phyloP scores from a whole-genome alignment of 2,113 vertebrate genomes.

The Leucoraja erinaceus region DNA sequence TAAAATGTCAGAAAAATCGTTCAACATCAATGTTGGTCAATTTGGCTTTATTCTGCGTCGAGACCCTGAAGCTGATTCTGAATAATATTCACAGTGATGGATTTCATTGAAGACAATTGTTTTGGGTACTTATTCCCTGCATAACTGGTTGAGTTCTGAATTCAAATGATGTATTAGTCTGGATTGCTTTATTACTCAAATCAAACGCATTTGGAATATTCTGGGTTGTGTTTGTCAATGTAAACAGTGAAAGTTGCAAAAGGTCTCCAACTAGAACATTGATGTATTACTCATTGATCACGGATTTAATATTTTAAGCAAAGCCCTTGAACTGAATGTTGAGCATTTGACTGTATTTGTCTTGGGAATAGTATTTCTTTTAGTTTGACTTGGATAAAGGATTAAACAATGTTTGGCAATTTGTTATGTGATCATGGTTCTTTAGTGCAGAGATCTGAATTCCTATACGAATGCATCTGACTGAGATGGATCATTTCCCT shows the following conservation, averaged over 20 bases:
- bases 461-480: neutral
- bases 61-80: neutral
- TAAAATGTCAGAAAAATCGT: neutral
- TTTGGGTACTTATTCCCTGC: neutral
- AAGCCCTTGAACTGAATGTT: neutral
- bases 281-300: neutral
- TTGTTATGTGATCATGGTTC: neutral
- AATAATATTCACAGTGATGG: neutral
- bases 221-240: neutral
- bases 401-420: neutral
- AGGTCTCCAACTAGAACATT: neutral
- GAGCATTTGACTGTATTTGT: neutral
- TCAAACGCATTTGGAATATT: neutral
- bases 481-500: neutral
- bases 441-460: slow-evolving; percentile 11
- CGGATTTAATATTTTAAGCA: neutral
- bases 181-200: neutral
- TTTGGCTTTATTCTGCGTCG: neutral
- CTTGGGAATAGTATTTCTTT: neutral
- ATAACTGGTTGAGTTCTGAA: neutral
- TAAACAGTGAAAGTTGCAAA: neutral
- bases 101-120: neutral
- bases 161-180: neutral
- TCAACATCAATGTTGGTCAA: neutral
- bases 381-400: neutral